phyloP scores from a whole-genome alignment of 2,797 vertebrate species.

The Spea hammondii region DNA sequence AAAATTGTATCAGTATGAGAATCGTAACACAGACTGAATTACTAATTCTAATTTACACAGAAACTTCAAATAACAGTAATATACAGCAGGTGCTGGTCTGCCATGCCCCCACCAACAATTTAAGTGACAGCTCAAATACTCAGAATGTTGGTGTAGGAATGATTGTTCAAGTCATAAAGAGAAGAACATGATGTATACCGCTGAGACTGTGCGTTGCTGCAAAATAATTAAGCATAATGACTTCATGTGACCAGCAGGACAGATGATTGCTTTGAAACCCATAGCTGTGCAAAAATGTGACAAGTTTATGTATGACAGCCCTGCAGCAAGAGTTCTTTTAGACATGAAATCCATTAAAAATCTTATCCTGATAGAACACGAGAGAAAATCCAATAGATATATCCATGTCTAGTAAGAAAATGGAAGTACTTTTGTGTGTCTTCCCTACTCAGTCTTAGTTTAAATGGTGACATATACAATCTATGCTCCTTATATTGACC shows the following conservation, averaged over 20 bases:
- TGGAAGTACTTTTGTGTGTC: background rate
- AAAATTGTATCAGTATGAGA: too few species aligned
- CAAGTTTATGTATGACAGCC: background rate
- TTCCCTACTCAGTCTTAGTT: too few species aligned
- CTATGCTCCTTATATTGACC: too few species aligned
- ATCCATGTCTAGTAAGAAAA: conserved; percentile 4
- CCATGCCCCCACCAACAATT: too few species aligned
- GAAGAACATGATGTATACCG: background rate
- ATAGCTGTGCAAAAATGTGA: background rate
- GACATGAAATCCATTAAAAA: conserved; percentile 13
- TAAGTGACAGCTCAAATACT: too few species aligned
- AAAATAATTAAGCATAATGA: background rate
- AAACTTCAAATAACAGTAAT: too few species aligned
- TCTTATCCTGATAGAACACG: conserved; percentile 8
- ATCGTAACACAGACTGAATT: too few species aligned
- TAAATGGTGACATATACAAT: too few species aligned
- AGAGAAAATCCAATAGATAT: background rate
- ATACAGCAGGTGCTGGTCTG: too few species aligned
- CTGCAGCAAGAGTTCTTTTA: background rate
- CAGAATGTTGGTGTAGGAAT: too few species aligned
- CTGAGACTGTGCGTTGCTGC: background rate
- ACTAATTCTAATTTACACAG: too few species aligned
- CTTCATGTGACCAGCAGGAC: background rate
- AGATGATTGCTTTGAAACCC: background rate
- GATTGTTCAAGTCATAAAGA: too few species aligned